Base-by-base conservation (phyloP, 35 echinoderm and acorn worm genomes). In the Heliocidaris erythrogramma region DNA sequence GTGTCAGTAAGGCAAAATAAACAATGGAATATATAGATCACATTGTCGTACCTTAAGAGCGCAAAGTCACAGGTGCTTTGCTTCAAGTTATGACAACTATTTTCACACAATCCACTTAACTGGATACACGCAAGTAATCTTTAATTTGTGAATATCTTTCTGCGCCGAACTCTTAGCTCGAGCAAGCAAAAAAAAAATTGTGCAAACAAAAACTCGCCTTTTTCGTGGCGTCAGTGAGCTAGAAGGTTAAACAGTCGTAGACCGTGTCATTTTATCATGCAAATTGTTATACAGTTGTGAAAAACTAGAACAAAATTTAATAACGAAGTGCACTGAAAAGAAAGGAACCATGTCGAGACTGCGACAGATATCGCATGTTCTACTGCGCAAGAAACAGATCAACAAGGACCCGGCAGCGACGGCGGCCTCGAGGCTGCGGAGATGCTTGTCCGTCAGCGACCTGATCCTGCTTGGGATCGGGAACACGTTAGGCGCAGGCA, bases 401-500 rank as follows among this genome's bases (percentile, higher is more conserved):
- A 50, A 94, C 21, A 65, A 32, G 29, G 61, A 93, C 49, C 91
- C 92, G 12, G 65, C 78, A 13, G 52, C 85, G 2, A 65, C 93
- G 32, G 50, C 91, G 78, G 78, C 93, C 9, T 97, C 96, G 27
- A 88, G 93, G n/a, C 93, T 97, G 4, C 88, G 94, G 32, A 94
- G 96, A 60, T 97, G 96, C 48, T 93, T 99, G 48, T 94, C 96
- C 5, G 95, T 95, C 9, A 30, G 96, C 9, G 97, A 97, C 86
- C 85, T 99, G 47, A 50, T 96, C 31, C 96, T 99, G 7, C 96
- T 99, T 10, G 97, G 96, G 10, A 94, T 95, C 32, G 98, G 98
- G 32, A 96, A 97, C 48, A 99, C 96, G 17, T 71, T 99, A 0
- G 98, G 96, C 18, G 95, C 97, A 18, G 98, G 98, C n/a, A 92